Evolutionary conservation across 2,113 vertebrate genomes (phyloP), one percentile per base, ranked within the genome.

Genomic region (Hippocampus abdominalis): DNA sequence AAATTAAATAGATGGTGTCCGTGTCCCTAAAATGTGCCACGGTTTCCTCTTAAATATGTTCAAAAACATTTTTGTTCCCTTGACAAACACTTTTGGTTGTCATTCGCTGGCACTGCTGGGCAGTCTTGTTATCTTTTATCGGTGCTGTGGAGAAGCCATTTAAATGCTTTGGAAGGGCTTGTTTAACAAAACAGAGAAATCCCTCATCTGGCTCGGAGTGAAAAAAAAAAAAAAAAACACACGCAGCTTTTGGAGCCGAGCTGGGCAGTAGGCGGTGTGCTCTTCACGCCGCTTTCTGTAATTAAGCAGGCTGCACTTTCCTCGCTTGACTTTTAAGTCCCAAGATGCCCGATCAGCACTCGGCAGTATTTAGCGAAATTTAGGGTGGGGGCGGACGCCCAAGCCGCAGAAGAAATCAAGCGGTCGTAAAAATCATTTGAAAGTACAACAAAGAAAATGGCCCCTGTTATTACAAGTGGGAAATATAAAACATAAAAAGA

Each of bases 291-390:
- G 75, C 72, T 82, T 87, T 87, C 84, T 89, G 64, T 87, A 90
- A 91, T 89, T 87, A 88, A 87, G 74, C 72, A 79, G 79, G 68
- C 81, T 68, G 85, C 78, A 80, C 76, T 84, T 86, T 89, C 81
- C 74, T 87, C 68, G 82, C 84, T 85, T 91, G 88, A 80, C 84
- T 65, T 44, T 89, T 90, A 85, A 69, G 77, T 81, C 79, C 82
- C 84, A 78, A 86, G 85, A 81, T 93, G 90, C 87, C 71, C 80
- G 90, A 90, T 94, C 91, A 93, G 93, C 90, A 92, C 84, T 91
- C 86, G 89, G 68, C 72, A 74, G 76, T 67, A 88, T 87, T 87
- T 82, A 70, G 79, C 88, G 86, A 84, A 93, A 92, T 88, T 90
- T 92, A 86, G 13, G 29, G 4, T 86, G 88, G 89, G 88, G 93